Evolutionary conservation across 2,888 invertebrate species (phyloP), one percentile per base, ranked within the genome.

Genomic region (Diarsia mendica): DNA sequence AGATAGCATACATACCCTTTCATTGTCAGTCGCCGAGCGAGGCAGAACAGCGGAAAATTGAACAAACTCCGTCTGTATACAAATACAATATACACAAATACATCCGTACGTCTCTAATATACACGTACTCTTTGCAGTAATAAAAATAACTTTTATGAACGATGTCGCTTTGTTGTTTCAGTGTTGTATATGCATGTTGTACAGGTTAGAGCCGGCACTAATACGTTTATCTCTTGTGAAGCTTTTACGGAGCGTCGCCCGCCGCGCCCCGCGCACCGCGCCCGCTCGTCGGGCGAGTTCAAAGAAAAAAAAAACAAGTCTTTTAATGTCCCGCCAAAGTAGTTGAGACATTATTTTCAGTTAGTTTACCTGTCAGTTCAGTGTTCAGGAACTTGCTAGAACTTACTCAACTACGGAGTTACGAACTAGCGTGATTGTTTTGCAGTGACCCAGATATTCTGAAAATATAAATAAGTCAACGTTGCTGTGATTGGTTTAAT

Each of bases 131-230:
- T 70, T 76, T 61, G 49, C 76, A 73, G 67, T 77, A 64, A 77
- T 83, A 85, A 84, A 84, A 80, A 84, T 81, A 83, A 82, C 81
- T 84, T 84, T 82, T 73, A 82, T 81, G 67, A 70, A 67, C 70
- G 85, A 65, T 84, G 82, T 84, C 85, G 81, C 81, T 84, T 84
- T 84, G 85, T 70, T 82, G 85, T 82, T 69, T 76, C 76, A 76
- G 77, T 67, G 53, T 72, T 72, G 79, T 83, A 72, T 81, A 55
- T 49, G 80, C 63, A 65, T 44, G 84, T 39, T 46, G 79, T 61
- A 53, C 67, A 72, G 53, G 63, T 58, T 20, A 46, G 58, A 49
- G 72, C 33, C 69, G 67, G 67, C 63, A 55, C 68, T 68, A 84
- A 80, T 66, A 72, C 68, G 67, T 75, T 67, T 76, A 77, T 80